phyloP scores from a whole-genome alignment of 2,113 vertebrate genomes.

The Cathartes aura region DNA sequence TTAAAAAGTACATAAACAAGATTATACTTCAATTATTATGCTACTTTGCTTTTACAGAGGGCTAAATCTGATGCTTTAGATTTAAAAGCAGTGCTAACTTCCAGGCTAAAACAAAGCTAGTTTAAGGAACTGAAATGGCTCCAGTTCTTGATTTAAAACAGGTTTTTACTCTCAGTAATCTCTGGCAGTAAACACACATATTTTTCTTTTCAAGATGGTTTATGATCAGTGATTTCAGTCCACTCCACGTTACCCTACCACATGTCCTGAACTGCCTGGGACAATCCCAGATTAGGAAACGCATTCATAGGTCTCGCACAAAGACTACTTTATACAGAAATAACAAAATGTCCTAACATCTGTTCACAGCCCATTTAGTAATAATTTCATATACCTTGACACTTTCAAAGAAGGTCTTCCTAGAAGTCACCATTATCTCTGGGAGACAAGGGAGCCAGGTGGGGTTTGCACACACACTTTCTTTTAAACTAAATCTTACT shows the following conservation, averaged over 20 bases:
- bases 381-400: background rate
- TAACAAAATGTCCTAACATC: slow-evolving; percentile 13
- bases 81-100: slow-evolving; percentile 39
- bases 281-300: slow-evolving; percentile 44
- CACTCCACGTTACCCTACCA: slow-evolving; percentile 45
- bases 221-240: slow-evolving; percentile 67
- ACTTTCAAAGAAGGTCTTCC: slow-evolving; percentile 13
- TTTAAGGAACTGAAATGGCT: slow-evolving; percentile 38
- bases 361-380: slow-evolving; percentile 6
- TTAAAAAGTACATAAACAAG: slow-evolving; percentile 35
- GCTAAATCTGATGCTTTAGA: slow-evolving; percentile 34
- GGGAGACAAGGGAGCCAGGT: background rate
- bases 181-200: slow-evolving; percentile 65
- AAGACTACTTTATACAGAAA: slow-evolving; percentile 37
- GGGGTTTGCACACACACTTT: background rate
- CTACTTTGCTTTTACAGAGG: slow-evolving; percentile 24
- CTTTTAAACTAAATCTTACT: background rate
- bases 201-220: slow-evolving; percentile 66
- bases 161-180: slow-evolving; percentile 57
- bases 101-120: slow-evolving; percentile 43
- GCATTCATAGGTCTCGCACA: background rate
- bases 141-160: slow-evolving; percentile 69
- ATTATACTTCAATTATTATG: slow-evolving; percentile 25
- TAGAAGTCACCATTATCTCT: background rate
- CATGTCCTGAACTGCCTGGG: slow-evolving; percentile 47